phyloP scores from a whole-genome alignment of 2,113 vertebrate species.

The Sciurus niger region DNA sequence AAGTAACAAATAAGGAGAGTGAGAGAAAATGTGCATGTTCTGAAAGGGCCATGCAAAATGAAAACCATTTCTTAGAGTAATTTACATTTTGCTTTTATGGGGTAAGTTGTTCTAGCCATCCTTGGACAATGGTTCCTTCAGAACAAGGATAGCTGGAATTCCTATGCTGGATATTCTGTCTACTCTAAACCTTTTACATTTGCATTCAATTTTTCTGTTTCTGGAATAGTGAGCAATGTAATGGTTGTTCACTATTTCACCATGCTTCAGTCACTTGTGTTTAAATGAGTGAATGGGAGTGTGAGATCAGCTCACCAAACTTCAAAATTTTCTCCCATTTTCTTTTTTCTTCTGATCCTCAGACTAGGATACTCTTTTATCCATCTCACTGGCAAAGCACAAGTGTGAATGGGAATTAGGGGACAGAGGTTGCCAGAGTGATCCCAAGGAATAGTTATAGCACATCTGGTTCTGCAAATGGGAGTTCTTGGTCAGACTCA shows the following conservation, averaged over 20 bases:
- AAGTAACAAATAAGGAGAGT: neutral
- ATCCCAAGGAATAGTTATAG: slow-evolving; percentile 39
- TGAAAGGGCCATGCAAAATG: neutral
- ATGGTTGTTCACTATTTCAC: neutral
- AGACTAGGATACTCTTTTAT: neutral
- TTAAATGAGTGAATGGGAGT: neutral
- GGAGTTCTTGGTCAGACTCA: slow-evolving; percentile 41
- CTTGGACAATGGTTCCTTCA: slow-evolving; percentile 1
- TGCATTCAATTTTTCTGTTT: slow-evolving; percentile 20
- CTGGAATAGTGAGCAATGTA: neutral
- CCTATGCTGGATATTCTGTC: neutral
- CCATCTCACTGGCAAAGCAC: slow-evolving; percentile 47
- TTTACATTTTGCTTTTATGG: neutral
- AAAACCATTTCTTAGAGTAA: neutral
- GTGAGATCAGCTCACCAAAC: slow-evolving; percentile 10
- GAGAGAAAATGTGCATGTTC: neutral
- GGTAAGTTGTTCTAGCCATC: neutral
- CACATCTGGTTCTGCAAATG: slow-evolving; percentile 65
- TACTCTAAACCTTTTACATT: slow-evolving; percentile 8
- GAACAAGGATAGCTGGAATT: neutral
- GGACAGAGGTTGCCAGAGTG: slow-evolving; percentile 52
- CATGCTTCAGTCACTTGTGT: neutral
- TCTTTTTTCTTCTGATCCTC: slow-evolving; percentile 22
- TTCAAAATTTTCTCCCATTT: neutral
- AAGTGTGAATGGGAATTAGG: slow-evolving; percentile 34